Evolutionary conservation across 2,797 vertebrate species (phyloP), one percentile per base, ranked within the genome.

Genomic region (Gymnocypris eckloni): DNA sequence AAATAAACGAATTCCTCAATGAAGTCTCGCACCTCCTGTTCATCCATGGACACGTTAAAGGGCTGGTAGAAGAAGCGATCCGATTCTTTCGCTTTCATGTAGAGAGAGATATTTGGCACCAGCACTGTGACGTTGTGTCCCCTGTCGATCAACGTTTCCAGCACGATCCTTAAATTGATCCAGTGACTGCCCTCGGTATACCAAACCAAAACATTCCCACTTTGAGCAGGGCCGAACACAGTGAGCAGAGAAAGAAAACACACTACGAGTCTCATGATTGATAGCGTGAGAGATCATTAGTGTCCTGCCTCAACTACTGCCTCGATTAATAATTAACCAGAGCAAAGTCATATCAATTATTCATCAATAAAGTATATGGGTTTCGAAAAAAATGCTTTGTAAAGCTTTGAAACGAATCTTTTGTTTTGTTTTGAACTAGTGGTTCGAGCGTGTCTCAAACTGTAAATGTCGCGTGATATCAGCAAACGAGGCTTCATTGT

Each of bases 181-280:
- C 95, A 96, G 84, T 96, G 95, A 77, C 96, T 97, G 79, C 90
- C 94, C 86, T 96, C 95, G 0, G 92, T 89, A 71, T 94, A 95
- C 95, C 95, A 97, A 83, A 96, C 89, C 85, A 96, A 77, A 72
- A 96, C 85, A 0, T 96, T 95, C 39, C 94, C 94, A 81, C 79
- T 48, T 20, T 78, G 28, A 28, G 1, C 28, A 28, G 28, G 28
- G 28, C 28, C 28, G 28, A 28, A 28, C 28, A 28, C 28, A 28
- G 28, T 1, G 28, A 28, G 28, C 28, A 28, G 28, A 28, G 28
- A 28, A 28, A 28, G 28, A 28, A 28, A 28, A 28, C 28, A 28
- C 28, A 28, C 28, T 28, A 28, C 33, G 33, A 33, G 33, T 33
- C 33, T 33, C 82, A 54, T 54, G 52, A 1, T 41, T 41, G 18